Evolutionary conservation across 2,888 invertebrate genomes (phyloP).

Genomic region (Drosophila pseudotakahashii): DNA sequence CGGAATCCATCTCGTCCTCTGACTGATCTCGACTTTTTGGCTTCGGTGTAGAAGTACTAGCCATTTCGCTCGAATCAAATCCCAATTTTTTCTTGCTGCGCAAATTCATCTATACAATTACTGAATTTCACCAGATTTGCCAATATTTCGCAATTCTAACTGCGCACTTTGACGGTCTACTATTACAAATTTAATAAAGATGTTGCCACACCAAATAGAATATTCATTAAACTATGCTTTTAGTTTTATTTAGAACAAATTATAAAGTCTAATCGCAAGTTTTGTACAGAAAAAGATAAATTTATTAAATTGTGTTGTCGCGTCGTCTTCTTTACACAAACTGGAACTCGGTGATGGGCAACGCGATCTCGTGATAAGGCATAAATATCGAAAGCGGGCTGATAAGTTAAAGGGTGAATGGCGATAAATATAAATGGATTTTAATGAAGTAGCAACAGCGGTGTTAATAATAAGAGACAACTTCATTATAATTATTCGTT

Average conservation of each 20-base stretch:
- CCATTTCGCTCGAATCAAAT: background rate
- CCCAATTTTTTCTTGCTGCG: background rate
- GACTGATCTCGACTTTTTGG: background rate
- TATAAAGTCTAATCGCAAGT: background rate
- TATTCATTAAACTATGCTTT: background rate
- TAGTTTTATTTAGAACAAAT: background rate
- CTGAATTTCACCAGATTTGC: background rate
- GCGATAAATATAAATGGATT: too few species aligned
- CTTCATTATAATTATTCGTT: too few species aligned
- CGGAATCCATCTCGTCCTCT: background rate
- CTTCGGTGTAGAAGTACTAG: background rate
- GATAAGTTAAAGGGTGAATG: too few species aligned
- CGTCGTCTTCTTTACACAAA: background rate
- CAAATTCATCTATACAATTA: background rate
- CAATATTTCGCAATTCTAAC: too few species aligned
- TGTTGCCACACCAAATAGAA: background rate
- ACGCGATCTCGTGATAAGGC: too few species aligned
- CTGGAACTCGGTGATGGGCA: background rate
- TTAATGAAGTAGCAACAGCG: too few species aligned
- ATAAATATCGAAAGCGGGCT: too few species aligned
- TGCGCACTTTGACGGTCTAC: background rate
- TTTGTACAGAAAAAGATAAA: background rate
- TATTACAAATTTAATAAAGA: background rate
- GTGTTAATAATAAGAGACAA: too few species aligned
- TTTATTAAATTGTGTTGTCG: slow-evolving; percentile 2